Base-by-base conservation (phyloP, 2,113 vertebrate genomes). In the Recurvirostra avosetta region DNA sequence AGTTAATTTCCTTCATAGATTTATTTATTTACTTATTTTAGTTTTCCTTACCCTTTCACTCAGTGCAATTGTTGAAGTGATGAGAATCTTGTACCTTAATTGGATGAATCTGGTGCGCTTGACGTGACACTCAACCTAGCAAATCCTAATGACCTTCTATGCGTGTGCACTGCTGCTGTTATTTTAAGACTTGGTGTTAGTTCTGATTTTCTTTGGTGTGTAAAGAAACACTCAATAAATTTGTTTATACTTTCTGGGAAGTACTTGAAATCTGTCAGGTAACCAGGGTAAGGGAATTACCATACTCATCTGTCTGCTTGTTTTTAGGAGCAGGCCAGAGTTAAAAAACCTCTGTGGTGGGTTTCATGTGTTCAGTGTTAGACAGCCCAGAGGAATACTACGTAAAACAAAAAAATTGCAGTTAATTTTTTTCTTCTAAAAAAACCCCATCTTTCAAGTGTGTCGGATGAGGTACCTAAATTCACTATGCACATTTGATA, bases 121-220 rank as follows among this genome's bases (percentile, higher is more conserved):
- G 90, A 88, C 45, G 23, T 84, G 85, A 62, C 25, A 20, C 34
- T 68, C 22, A 88, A 21, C 36, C 16, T 43, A 68, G 55, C 45
- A 90, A 95, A 86, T 89, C 76, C 63, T 81, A 91, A 30, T 93
- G 71, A 92, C 47, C 30, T 15, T 58, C 18, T 49, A 7, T 21
- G 38, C 81, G 25, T 63, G 20, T 83, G 59, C 52, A 52, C 26
- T 94, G 59, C 40, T 79, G 58, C 56, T 68, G 50, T 40, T 92
- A 94, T 86, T 96, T 95, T 93, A 89, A 91, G 91, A 68, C 34
- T 38, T 66, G 19, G 15, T 81, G 47, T 95, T 95, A 83, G 77
- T 53, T 74, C 63, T 68, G 5, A 40, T 94, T 92, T 90, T 76
- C 66, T 70, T 78, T 72, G 30, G 12, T 8, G 6, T 85, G 27